Conservation (phyloP, 1,140 invertebrate species). For the Drosophila subpulchrella region DNA sequence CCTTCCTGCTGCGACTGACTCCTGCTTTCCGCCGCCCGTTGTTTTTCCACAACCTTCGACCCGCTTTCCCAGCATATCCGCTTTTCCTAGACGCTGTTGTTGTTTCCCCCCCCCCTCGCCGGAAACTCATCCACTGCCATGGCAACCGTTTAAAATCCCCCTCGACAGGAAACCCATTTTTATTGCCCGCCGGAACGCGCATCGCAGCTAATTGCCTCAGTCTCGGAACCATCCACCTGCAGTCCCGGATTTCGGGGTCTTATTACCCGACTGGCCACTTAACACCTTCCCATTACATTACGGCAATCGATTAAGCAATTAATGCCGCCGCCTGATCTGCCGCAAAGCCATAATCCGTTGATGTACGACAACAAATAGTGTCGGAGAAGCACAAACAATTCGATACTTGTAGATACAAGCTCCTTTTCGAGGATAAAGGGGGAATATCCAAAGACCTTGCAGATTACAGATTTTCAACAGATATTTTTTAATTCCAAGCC, state of each 20-base stretch:
- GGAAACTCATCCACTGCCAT: slow-evolving; percentile 15
- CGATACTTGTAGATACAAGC: background rate
- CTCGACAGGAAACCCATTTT: background rate
- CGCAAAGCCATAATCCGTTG: slow-evolving; percentile 17
- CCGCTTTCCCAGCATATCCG: background rate
- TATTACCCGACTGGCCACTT: slow-evolving; percentile 16
- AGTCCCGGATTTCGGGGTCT: slow-evolving; percentile 12
- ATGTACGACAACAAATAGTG: background rate
- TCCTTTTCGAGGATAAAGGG: background rate
- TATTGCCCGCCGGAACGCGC: slow-evolving; percentile 2
- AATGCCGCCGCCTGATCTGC: slow-evolving; percentile 13
- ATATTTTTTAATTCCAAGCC: no score
- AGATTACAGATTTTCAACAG: no score
- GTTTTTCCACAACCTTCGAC: slow-evolving; percentile 5
- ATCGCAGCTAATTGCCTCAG: slow-evolving; percentile 25
- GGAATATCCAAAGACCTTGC: no score
- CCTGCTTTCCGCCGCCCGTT: slow-evolving; percentile 57
- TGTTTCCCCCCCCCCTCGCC: background rate
- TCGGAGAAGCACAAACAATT: background rate
- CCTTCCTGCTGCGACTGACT: slow-evolving; percentile 67
- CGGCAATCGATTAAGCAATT: slow-evolving; percentile 53
- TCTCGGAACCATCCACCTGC: background rate
- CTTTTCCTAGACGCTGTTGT: slow-evolving; percentile 4
- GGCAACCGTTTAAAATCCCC: slow-evolving; percentile 26
- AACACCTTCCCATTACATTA: slow-evolving; percentile 42